These are phyloP conservation scores for Chironomus tepperi DNA, from an alignment of 1,140 invertebrate genomes.

Conservation along the genomic window DNA sequence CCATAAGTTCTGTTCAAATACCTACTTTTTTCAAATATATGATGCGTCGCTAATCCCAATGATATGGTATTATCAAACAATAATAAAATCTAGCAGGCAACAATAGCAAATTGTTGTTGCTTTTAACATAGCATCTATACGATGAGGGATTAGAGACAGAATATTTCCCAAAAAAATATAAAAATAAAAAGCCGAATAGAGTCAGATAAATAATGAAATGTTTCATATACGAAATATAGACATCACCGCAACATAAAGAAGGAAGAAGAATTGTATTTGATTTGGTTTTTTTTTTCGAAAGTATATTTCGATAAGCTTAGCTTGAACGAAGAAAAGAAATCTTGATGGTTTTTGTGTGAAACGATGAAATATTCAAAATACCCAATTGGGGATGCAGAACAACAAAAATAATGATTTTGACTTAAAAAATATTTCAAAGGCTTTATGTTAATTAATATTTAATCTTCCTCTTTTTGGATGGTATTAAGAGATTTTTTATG, in stretches of 20 bases:
- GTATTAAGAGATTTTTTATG: no score
- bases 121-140: not conserved
- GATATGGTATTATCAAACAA: slow-evolving; percentile 13
- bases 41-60: not conserved
- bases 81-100: not conserved
- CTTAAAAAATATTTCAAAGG: no score
- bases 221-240: not conserved
- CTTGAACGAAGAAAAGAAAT: not conserved
- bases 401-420: no score
- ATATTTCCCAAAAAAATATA: not conserved
- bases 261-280: no score
- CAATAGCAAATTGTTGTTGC: not conserved
- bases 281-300: not conserved
- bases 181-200: not conserved
- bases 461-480: no score
- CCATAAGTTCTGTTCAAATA: not conserved
- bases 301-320: not conserved
- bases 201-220: not conserved
- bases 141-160: not conserved
- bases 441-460: no score
- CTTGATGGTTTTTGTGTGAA: not conserved
- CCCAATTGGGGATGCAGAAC: no score
- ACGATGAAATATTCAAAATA: no score
- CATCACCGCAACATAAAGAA: no score
- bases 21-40: not conserved